Conservation (phyloP, 1,140 invertebrate genomes). For the Drosophila neocordata region DNA sequence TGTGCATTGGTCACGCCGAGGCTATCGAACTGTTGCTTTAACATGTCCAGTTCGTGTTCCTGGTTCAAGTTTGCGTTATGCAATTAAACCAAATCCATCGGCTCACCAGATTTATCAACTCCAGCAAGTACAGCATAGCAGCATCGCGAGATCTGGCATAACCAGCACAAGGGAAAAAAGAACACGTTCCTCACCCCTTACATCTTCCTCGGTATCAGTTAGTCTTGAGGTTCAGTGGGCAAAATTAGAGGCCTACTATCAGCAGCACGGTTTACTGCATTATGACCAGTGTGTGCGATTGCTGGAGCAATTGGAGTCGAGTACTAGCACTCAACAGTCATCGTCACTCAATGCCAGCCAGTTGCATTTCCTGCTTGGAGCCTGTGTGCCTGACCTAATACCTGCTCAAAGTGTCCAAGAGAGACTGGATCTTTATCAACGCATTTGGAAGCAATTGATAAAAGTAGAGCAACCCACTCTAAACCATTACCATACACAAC, state of each 20-base stretch:
- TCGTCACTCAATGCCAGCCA: slow-evolving; percentile 36
- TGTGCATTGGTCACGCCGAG: neutral
- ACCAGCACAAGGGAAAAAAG: neutral
- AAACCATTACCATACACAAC: slow-evolving; percentile 53
- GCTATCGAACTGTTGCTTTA: neutral
- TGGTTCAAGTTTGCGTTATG: neutral
- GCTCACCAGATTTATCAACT: neutral
- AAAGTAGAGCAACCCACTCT: slow-evolving; percentile 44
- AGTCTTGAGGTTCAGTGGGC: slow-evolving; percentile 48
- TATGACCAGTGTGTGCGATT: slow-evolving; percentile 54
- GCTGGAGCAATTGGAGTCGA: slow-evolving; percentile 36
- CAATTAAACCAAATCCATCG: neutral
- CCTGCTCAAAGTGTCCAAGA: slow-evolving; percentile 48
- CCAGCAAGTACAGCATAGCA: neutral
- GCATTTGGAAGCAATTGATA: slow-evolving; percentile 61
- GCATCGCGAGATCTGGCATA: neutral
- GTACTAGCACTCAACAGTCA: neutral
- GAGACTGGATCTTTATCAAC: slow-evolving; percentile 49
- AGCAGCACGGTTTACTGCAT: slow-evolving; percentile 52
- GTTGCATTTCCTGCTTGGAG: slow-evolving; percentile 60
- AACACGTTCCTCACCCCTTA: neutral
- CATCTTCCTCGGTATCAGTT: neutral
- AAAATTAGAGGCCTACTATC: slow-evolving; percentile 59
- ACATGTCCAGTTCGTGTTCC: neutral
- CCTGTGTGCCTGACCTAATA: slow-evolving; percentile 66